Evolutionary conservation across 2,888 invertebrate genomes (phyloP), one percentile per base, ranked within the genome.

Genomic region (Eupithecia tripunctaria): DNA sequence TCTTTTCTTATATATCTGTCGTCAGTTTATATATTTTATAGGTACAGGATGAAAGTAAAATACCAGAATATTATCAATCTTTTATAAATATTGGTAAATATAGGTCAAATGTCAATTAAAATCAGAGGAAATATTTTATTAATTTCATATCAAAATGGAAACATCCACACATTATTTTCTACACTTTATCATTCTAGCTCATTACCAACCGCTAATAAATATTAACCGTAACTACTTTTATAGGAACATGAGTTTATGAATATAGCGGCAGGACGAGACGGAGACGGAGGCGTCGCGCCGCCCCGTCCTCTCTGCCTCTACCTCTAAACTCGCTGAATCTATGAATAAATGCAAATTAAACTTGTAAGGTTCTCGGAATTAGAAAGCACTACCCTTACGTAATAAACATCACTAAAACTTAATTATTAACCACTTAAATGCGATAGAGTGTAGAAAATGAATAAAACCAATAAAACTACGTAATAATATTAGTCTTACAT

Each of bases 61-160:
- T 90, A 79, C 87, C 77, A 74, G 21, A 1, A 76, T 76, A 84
- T 80, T 91, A 92, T 91, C 92, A 94, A 93, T 94, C 87, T 92
- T 94, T 94, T 94, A 94, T 94, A 94, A 94, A 94, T 94, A 94
- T 94, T 93, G 92, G 91, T 93, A 93, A 91, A 92, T 94, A 93
- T 92, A 94, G 89, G 91, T 94, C 93, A 93, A 94, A 93, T 93
- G 92, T 92, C 93, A 94, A 92, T 92, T 93, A 91, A 93, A 94
- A 92, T 93, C 90, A 92, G 92, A 91, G 89, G 91, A 92, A 92
- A 91, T 91, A 91, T 91, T 90, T 91, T 89, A 91, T 91, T 90
- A 91, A 93, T 89, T 91, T 93, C 91, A 93, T 94, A 93, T 92
- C 87, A 93, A 93, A 93, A 94, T 92, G 89, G 91, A 92, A 91